These are phyloP conservation scores for Operophtera brumata DNA, from an alignment of 2,888 invertebrate species.

Conservation along the genomic window DNA sequence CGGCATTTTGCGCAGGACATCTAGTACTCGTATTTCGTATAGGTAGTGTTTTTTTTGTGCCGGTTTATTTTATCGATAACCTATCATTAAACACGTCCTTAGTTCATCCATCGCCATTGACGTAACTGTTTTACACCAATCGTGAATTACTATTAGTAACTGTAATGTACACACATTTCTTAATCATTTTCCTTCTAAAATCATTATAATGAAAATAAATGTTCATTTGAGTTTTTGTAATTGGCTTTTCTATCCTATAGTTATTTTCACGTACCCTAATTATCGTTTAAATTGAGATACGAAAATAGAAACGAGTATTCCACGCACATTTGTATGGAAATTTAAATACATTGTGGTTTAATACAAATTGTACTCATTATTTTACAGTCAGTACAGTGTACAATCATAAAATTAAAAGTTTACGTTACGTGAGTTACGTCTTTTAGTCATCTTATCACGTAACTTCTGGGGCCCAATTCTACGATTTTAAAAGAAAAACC, in stretches of 20 bases:
- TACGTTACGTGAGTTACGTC: too few relatives aligned
- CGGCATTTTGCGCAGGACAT: too few relatives aligned
- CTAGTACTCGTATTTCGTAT: too few relatives aligned
- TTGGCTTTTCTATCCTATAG: not conserved
- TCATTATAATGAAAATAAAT: not conserved
- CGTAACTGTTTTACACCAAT: too few relatives aligned
- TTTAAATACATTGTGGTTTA: slow-evolving; percentile 9
- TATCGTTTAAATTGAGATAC: not conserved
- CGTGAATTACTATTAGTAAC: too few relatives aligned
- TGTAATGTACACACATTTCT: too few relatives aligned
- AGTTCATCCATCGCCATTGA: too few relatives aligned
- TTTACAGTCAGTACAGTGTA: not conserved
- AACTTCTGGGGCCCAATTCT: too few relatives aligned
- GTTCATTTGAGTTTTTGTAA: not conserved
- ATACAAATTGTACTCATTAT: slow-evolving; percentile 9
- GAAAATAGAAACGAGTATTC: slow-evolving; percentile 7
- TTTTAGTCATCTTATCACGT: slow-evolving; percentile 39
- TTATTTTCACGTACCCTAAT: not conserved
- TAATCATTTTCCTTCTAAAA: too few relatives aligned
- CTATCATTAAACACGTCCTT: too few relatives aligned
- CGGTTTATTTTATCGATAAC: not conserved
- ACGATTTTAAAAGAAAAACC: too few relatives aligned
- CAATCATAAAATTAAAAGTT: slow-evolving; percentile 24
- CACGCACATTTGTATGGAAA: not conserved
- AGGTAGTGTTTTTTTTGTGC: not conserved